Evolutionary conservation across 2,797 vertebrate genomes (phyloP), one percentile per base, ranked within the genome.

Genomic region (Heliangelus exortis): DNA sequence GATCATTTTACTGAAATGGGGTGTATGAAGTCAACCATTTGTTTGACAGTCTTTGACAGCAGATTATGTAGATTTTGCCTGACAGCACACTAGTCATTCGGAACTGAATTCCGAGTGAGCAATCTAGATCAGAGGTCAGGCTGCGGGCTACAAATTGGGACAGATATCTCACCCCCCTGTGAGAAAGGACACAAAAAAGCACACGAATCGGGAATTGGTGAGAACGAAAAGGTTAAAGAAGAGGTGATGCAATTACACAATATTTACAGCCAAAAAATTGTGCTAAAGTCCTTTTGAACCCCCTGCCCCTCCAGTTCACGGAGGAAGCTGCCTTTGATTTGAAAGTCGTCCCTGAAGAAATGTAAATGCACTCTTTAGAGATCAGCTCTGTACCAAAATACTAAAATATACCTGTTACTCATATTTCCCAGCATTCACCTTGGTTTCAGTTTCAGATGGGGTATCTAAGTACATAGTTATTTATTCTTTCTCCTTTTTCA

Each of bases 31-130:
- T 98, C 98, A 98, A 97, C 98, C 98, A 97, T 97, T 97, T 95
- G 97, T 98, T 96, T 99, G 98, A 98, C 97, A 96, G 77, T 84
- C 93, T 97, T 93, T 98, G 98, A 98, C 98, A 98, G 97, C 97
- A 97, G 96, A 98, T 98, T 97, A 97, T 98, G 98, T 98, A 98
- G 98, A 98, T 98, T 98, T 98, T 98, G 93, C 83, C 90, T 96
- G 89, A 92, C 89, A 96, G 97, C 97, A 95, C 97, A 92, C 90
- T 88, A 95, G 96, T 97, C 96, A 87, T 91, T 97, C 6, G 87
- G 91, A 96, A 96, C 91, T 96, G 97, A 96, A 97, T 96, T 97
- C 93, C 41, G 73, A 97, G 93, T 54, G 92, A 97, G 96, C 94
- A 94, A 90, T 90, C 95, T 92, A 73, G 96, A 95, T 94, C 95